Evolutionary conservation across 1,140 invertebrate genomes (phyloP), one percentile per base, ranked within the genome.

Genomic region (Aphis gossypii): DNA sequence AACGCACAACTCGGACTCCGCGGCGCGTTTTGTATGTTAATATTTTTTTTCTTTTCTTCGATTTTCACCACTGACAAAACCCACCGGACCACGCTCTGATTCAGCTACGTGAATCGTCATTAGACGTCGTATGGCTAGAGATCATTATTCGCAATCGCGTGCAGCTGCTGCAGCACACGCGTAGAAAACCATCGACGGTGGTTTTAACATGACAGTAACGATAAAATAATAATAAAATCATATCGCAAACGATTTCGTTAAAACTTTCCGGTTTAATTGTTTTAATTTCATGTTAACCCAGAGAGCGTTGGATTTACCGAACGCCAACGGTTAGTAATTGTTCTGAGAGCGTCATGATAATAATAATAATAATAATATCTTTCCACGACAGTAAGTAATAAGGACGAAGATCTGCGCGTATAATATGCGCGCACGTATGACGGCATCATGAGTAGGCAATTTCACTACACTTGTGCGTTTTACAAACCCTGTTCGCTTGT

Each of bases 391-490:
- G 44, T 68, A 68, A 51, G 48, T 51, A 51, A 90, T 41, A 41
- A 38, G 5, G 56, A 38, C 23, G 6, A 25, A 90, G 51, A 11
- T 90, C 9, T 25, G 18, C 25, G 21, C 44, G 46, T 35, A 87
- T 87, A 51, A 87, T 87, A 87, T 88, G 46, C 46, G 38, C 41
- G 35, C 35, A 30, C 48, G n/a, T 25, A 60, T 60, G 38, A 60
- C 38, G 89, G 54, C 89, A 38, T 20, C 5, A 25, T 68, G 60
- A 90, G 89, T 90, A 90, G 54, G 89, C 89, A 90, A 90, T 90
- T 90, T 90, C 54, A 46, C 54, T 68, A 44, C 56, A 68, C 38
- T 90, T 18, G 14, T n/a, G 89, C 38, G 41, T 90, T 38, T 14
- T 86, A n/a, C 60, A 76, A 76, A 14, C 60, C 3, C n/a, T 18